Conservation (phyloP, 2,113 vertebrate genomes). For the Lepisosteus osseus region DNA sequence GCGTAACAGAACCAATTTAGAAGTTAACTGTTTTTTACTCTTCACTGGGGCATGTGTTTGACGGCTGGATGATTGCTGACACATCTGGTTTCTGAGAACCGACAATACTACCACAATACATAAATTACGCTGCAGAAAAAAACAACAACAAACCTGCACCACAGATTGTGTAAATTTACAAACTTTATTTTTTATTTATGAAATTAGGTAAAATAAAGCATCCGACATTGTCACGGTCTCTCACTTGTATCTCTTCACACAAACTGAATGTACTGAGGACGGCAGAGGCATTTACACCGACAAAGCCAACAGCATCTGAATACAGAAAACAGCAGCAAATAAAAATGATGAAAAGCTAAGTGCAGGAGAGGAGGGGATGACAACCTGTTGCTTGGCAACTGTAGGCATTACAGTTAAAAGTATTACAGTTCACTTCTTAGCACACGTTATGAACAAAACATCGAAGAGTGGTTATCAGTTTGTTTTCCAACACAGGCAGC, state of each 20-base stretch:
- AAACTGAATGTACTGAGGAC: background rate
- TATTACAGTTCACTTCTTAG: conserved; percentile 6
- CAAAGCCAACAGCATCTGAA: background rate
- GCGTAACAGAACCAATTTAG: background rate
- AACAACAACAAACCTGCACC: background rate
- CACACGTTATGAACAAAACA: conserved; percentile 36
- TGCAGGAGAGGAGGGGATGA: conserved; percentile 5
- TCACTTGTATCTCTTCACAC: conserved; percentile 11
- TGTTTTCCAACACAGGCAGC: conserved; percentile 24
- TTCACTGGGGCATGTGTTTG: background rate
- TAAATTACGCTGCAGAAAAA: background rate
- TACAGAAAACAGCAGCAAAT: conserved; percentile 7
- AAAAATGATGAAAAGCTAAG: conserved; percentile 3
- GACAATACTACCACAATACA: background rate
- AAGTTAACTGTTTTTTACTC: background rate
- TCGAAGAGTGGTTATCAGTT: too few species aligned
- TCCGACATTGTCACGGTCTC: conserved; percentile 13
- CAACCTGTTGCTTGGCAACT: conserved; percentile 4
- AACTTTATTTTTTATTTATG: conserved; percentile 34
- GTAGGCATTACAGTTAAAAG: background rate
- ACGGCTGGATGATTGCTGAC: background rate
- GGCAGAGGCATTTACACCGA: conserved; percentile 15
- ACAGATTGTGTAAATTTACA: conserved; percentile 26
- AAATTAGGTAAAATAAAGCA: conserved; percentile 26
- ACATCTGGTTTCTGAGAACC: background rate